Conservation (phyloP, 2,888 invertebrate genomes). For the Dioctria linearis region DNA sequence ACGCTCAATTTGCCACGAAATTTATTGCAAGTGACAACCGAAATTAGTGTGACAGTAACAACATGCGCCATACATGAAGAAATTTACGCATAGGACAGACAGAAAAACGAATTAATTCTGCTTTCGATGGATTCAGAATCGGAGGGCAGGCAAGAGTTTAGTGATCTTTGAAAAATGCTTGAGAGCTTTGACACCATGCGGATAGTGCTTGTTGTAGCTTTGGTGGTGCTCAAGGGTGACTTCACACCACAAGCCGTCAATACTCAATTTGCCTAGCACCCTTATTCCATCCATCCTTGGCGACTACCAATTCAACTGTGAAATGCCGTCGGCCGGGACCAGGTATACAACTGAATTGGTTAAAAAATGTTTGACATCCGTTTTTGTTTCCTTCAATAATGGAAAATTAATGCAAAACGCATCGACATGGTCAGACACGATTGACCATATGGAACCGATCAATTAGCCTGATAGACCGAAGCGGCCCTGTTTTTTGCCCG, state of each 20-base stretch:
- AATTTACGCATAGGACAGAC: conserved; percentile 1
- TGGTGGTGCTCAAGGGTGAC: conserved; percentile 34
- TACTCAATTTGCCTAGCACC: conserved; percentile 47
- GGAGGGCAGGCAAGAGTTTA: background rate
- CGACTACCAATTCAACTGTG: conserved; percentile 32
- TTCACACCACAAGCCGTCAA: conserved; percentile 53
- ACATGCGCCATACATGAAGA: conserved; percentile 10
- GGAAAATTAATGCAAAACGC: conserved; percentile 57
- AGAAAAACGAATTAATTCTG: conserved; percentile 30
- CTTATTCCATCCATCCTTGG: conserved; percentile 10
- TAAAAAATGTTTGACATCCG: conserved; percentile 49
- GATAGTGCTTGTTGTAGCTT: background rate
- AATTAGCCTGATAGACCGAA: conserved; percentile 66
- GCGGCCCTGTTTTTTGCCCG: conserved; percentile 58
- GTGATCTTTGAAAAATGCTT: background rate
- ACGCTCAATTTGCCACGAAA: conserved; percentile 65
- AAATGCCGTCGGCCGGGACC: conserved; percentile 32
- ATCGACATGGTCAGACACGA: conserved; percentile 62
- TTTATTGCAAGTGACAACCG: conserved; percentile 63
- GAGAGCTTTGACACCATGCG: too few relatives aligned
- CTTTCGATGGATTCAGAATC: background rate
- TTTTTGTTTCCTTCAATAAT: conserved; percentile 51
- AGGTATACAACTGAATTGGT: conserved; percentile 41
- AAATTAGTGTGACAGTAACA: conserved; percentile 53
- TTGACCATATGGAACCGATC: conserved; percentile 71